Evolutionary conservation across 1,140 invertebrate species (phyloP).

Genomic region (Marisa cornuarietis): DNA sequence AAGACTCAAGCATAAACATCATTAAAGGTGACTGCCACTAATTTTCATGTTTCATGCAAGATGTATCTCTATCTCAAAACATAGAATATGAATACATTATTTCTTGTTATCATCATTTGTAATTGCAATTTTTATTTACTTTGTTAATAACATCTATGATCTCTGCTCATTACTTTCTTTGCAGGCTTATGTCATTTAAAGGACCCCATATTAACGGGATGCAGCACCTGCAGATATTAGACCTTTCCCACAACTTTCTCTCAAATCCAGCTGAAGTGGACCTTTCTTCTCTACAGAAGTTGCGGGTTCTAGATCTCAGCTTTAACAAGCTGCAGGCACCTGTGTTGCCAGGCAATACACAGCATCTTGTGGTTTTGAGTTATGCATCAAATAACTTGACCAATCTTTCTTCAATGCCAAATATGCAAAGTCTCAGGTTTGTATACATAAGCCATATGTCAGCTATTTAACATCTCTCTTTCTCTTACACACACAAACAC

Average conservation of each 20-base stretch:
- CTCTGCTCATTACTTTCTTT: not conserved
- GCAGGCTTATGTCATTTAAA: slow-evolving; percentile 13
- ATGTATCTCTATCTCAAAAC: not conserved
- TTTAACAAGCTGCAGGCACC: slow-evolving; percentile 42
- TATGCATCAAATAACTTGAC: slow-evolving; percentile 43
- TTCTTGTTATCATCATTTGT: not conserved
- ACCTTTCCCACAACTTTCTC: slow-evolving; percentile 45
- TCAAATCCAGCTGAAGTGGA: slow-evolving; percentile 27
- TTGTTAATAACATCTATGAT: no score
- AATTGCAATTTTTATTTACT: not conserved
- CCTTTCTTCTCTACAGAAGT: slow-evolving; percentile 30
- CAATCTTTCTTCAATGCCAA: slow-evolving; percentile 28
- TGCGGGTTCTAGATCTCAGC: slow-evolving; percentile 46
- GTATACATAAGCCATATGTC: no score
- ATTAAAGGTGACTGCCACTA: not conserved
- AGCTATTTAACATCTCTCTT: no score
- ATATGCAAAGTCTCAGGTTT: slow-evolving; percentile 33
- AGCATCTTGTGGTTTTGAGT: slow-evolving; percentile 36
- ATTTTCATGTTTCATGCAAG: slow-evolving; percentile 1
- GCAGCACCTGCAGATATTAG: slow-evolving; percentile 33
- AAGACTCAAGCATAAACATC: no score
- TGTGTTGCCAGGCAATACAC: slow-evolving; percentile 30
- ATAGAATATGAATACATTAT: not conserved
- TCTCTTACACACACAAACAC: no score
- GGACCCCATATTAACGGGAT: not conserved